Percentiles rank a stretch among this genome's conserved stretches.
Conservation (phyloP, 2,113 vertebrate species). For the Jacana jacana region DNA sequence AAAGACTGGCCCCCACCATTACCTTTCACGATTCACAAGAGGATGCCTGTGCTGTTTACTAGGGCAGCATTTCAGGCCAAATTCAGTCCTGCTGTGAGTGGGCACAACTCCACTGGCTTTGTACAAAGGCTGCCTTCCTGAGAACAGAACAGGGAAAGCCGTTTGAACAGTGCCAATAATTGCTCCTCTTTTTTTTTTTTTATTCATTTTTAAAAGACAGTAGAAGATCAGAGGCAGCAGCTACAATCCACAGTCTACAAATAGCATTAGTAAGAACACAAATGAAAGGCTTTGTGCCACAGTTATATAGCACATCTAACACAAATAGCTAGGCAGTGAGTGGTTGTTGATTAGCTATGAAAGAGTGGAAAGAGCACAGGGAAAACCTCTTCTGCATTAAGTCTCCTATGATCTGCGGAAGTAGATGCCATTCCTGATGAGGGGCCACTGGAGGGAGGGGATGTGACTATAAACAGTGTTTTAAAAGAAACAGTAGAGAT, state of each 20-base stretch:
- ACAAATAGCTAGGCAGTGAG: conserved; percentile 39
- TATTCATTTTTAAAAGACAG: conserved; percentile 48
- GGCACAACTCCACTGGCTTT: conserved; percentile 14
- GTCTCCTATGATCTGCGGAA: background rate
- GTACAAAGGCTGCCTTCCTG: conserved; percentile 27
- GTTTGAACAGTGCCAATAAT: conserved; percentile 55
- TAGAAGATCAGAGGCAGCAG: conserved; percentile 57
- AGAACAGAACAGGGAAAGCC: conserved; percentile 28
- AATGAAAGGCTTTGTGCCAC: conserved; percentile 50
- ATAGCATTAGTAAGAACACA: conserved; percentile 44
- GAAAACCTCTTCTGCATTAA: background rate
- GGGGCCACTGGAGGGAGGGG: background rate
- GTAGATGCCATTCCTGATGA: background rate
- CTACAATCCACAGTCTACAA: conserved; percentile 42
- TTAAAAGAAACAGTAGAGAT: background rate
- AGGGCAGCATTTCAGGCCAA: conserved; percentile 19
- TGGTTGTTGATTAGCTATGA: conserved; percentile 42
- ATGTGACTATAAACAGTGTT: background rate
- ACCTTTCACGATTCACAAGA: background rate
- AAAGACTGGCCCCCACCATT: background rate
- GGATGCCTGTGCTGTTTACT: conserved; percentile 1
- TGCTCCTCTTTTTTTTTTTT: conserved; percentile 6
- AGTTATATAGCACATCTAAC: conserved; percentile 39
- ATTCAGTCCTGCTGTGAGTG: conserved; percentile 4
- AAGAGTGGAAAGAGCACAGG: background rate